Percentiles rank a stretch among this genome's conserved stretches.
phyloP scores from a whole-genome alignment of 1,140 invertebrate species.

The Neotoxoptera formosana region DNA sequence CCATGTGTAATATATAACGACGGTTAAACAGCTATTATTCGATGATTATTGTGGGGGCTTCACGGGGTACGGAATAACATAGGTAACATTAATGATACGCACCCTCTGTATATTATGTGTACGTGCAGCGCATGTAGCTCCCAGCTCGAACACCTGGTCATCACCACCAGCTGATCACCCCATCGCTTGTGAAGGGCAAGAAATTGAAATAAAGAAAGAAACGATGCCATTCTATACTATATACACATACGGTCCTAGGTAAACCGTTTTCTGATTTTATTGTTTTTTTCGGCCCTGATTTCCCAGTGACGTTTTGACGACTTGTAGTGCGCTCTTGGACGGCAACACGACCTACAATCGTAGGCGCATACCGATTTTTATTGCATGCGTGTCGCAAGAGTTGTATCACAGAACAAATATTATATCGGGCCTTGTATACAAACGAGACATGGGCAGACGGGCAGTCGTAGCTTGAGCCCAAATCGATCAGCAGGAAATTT shows the following conservation, averaged over 20 bases:
- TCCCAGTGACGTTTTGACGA: background rate
- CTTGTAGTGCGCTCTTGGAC: background rate
- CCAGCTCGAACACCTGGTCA: slow-evolving; percentile 8
- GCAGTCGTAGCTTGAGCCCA: background rate
- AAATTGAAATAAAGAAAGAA: background rate
- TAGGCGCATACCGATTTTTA: background rate
- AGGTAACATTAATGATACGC: background rate
- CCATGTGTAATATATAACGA: background rate
- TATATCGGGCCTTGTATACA: background rate
- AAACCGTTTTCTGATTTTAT: background rate
- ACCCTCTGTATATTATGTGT: background rate
- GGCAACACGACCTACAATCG: background rate
- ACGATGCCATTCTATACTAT: background rate
- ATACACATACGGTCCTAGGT: background rate
- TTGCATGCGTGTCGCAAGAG: background rate
- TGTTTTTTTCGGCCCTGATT: background rate
- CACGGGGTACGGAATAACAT: background rate
- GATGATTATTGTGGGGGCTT: background rate
- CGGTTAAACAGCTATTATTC: background rate
- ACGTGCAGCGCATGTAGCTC: background rate
- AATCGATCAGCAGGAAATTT: background rate
- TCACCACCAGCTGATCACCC: background rate
- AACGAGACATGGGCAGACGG: background rate
- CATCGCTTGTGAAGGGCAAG: background rate
- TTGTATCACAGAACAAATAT: background rate